Conservation (phyloP, 2,113 vertebrate genomes). For the Chascanopsetta lugubris region DNA sequence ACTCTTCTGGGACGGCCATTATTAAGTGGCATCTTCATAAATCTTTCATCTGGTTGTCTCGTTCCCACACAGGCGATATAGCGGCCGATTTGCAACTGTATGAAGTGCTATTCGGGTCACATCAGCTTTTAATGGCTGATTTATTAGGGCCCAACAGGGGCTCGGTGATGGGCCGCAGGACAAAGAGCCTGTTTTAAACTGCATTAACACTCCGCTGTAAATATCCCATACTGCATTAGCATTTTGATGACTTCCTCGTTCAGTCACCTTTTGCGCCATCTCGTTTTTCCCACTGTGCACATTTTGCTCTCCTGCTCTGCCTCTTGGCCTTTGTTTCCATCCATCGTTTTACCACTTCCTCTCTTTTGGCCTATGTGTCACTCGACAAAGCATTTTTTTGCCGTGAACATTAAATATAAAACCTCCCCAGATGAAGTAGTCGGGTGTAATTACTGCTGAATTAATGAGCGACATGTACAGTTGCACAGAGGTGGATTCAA, state of each 20-base stretch:
- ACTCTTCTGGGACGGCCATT: constrained; percentile 48
- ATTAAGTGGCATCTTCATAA: constrained; percentile 71
- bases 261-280: constrained; percentile 54
- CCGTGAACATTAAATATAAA: constrained; percentile 4
- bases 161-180: constrained; percentile 66
- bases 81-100: constrained; percentile 55
- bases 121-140: constrained; percentile 81
- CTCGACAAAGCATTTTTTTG: not conserved
- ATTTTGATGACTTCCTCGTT: constrained; percentile 76
- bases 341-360: constrained; percentile 32
- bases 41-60: constrained; percentile 76
- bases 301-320: constrained; percentile 18
- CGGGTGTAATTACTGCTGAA: constrained; percentile 69
- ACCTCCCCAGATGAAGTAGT: constrained; percentile 45
- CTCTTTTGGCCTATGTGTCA: not conserved
- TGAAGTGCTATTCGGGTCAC: constrained; percentile 77
- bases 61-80: constrained; percentile 36
- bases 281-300: constrained; percentile 24
- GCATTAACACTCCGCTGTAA: constrained; percentile 78
- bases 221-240: constrained; percentile 78
- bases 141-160: constrained; percentile 69
- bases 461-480: constrained; percentile 57
- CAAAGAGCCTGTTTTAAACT: constrained; percentile 81
- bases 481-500: not conserved
- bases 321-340: constrained; percentile 33